These are phyloP conservation scores for Azorinus chamasolen DNA, from an alignment of 2,888 invertebrate species.

Conservation along the genomic window DNA sequence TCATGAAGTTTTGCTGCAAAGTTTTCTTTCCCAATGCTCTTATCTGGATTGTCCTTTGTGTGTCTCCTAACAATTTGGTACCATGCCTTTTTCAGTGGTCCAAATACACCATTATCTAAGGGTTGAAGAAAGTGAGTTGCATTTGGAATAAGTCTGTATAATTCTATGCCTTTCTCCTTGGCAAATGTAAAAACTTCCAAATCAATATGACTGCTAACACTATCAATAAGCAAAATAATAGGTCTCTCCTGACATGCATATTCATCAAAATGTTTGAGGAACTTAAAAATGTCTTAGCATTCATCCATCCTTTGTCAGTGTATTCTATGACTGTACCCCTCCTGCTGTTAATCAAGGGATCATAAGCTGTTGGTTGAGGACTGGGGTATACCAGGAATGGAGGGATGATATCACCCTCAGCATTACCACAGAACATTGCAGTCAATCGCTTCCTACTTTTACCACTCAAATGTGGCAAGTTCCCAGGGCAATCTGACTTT, in stretches of 20 bases:
- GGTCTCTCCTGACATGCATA: constrained; percentile 48
- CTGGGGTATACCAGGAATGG: constrained; percentile 47
- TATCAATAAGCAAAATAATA: constrained; percentile 47
- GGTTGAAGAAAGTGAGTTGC: constrained; percentile 66
- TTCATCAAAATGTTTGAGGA: constrained; percentile 45
- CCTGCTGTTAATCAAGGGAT: constrained; percentile 40
- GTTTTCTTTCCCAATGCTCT: constrained; percentile 42
- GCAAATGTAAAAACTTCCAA: constrained; percentile 41
- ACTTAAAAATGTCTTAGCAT: constrained; percentile 29
- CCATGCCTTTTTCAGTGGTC: constrained; percentile 59
- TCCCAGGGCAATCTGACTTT: no score
- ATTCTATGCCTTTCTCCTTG: constrained; percentile 35
- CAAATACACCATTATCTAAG: constrained; percentile 64
- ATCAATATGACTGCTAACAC: constrained; percentile 48
- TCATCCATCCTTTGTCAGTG: constrained; percentile 61
- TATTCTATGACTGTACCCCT: constrained; percentile 30
- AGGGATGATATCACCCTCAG: constrained; percentile 52
- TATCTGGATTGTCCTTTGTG: constrained; percentile 48
- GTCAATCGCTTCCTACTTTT: constrained; percentile 40
- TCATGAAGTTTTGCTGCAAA: constrained; percentile 61
- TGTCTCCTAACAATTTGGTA: constrained; percentile 34
- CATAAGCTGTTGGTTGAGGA: constrained; percentile 39
- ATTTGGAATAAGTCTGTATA: constrained; percentile 52
- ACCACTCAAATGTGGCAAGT: constrained; percentile 28
- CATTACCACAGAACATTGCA: constrained; percentile 54